Base-by-base conservation (phyloP, 1,140 invertebrate species). In the Diabrotica undecimpunctata region DNA sequence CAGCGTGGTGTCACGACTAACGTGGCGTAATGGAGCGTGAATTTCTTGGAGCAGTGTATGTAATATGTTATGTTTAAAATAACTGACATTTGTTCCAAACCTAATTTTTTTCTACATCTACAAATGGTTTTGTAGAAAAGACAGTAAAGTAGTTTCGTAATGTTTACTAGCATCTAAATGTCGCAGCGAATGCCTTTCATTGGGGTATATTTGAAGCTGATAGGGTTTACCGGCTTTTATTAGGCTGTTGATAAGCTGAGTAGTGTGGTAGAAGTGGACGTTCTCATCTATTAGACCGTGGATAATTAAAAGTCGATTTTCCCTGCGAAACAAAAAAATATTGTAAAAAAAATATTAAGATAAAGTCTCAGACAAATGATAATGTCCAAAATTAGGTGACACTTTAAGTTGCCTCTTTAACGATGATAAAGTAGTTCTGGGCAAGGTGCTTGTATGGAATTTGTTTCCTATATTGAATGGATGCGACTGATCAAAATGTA, bases 271-370 rank as follows among this genome's bases (percentile, higher is more conserved):
- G 79, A 99, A 99, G 81, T 99, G 97, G n/a, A 99, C 97, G 79
- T 99, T 99, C 81, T 99, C 97, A 80, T 99, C 97, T 61, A 97
- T 96, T 54, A 98, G 83, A 6, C 97, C 97, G 80, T 99, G 97
- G 70, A 99, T 93, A 51, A 99, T 95, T n/a, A 99, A 81, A 52
- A 99, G 79, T 62, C 96, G 85, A 78, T 95, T 96, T 77, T 96
- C 94, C 76, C 93, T 94, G 57, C 14, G 52, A 62, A 69, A 66
- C 56, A 58, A 62, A 70, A 1, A 62, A 53, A 61, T 68, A 38
- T 25, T 51, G 35, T 35, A 7, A 35, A 25, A 14, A 5, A 6
- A 56, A 56, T 7, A 7, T 56, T 37, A 6, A 56, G 11, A 56
- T 56, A 14, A 8, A 6, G 35, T 35, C 25, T 25, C 25, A n/a